Evolutionary conservation across 2,797 vertebrate genomes (phyloP).

Genomic region (Dromococcyx pavoninus): DNA sequence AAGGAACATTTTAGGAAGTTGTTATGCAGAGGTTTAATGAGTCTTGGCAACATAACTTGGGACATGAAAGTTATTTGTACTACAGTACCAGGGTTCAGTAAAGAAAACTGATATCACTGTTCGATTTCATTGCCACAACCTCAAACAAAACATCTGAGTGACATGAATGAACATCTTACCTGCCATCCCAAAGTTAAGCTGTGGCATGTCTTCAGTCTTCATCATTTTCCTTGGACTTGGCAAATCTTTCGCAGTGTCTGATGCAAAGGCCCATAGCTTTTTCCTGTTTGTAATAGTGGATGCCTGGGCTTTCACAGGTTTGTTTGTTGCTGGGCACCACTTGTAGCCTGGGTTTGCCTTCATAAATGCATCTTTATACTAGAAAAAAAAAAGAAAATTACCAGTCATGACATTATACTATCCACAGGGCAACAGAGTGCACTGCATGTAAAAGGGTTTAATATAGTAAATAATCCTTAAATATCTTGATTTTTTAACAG

Average conservation of each 20-base stretch:
- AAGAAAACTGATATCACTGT: neutral
- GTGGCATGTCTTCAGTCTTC: constrained; percentile 90
- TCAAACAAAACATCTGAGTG: neutral
- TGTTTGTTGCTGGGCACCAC: constrained; percentile 97
- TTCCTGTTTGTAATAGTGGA: constrained; percentile 86
- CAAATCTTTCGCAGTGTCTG: constrained; percentile 88
- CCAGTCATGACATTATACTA: neutral
- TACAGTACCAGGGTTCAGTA: neutral
- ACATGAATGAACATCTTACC: constrained; percentile 76
- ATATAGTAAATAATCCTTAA: constrained; percentile 4
- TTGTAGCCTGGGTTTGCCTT: constrained; percentile 98
- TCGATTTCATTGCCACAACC: neutral
- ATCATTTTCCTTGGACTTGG: constrained; percentile 86
- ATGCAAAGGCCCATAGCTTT: constrained; percentile 90
- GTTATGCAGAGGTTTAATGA: neutral
- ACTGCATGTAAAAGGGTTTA: neutral
- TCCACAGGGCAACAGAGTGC: neutral
- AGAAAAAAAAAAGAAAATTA: constrained; percentile 59
- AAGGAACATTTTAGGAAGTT: neutral
- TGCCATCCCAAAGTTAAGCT: constrained; percentile 97
- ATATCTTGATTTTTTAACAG: constrained; percentile 30
- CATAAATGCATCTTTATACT: constrained; percentile 99
- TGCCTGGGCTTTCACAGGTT: constrained; percentile 90
- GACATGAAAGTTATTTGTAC: neutral
- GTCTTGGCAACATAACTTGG: neutral